phyloP scores from a whole-genome alignment of 2,797 vertebrate species.

The Champsocephalus esox region DNA sequence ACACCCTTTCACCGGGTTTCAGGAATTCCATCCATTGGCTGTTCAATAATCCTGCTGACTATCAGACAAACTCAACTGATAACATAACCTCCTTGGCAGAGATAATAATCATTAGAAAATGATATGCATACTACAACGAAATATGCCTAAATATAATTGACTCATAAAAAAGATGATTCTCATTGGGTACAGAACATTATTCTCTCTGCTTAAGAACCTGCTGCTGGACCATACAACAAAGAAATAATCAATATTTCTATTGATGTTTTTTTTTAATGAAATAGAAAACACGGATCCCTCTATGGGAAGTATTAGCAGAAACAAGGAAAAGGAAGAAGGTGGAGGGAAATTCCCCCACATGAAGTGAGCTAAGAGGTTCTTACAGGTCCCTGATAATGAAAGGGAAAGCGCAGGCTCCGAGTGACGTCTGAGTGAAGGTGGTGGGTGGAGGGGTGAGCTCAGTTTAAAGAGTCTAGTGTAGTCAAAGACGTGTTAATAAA shows the following conservation, averaged over 20 bases:
- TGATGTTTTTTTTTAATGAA: not conserved
- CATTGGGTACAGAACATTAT: not conserved
- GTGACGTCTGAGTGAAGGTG: slow-evolving; percentile 72
- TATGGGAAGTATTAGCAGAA: slow-evolving; percentile 13
- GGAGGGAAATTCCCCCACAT: slow-evolving; percentile 60
- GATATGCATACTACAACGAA: not conserved
- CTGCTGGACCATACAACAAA: not conserved
- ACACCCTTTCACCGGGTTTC: no score
- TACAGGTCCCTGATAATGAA: slow-evolving; percentile 73
- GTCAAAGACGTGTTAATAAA: slow-evolving; percentile 85
- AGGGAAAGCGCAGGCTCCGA: slow-evolving; percentile 53
- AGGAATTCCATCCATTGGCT: no score
- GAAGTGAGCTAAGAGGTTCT: slow-evolving; percentile 60
- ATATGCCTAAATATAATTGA: not conserved
- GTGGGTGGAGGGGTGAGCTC: slow-evolving; percentile 69
- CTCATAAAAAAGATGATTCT: not conserved
- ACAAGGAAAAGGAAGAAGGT: slow-evolving; percentile 28
- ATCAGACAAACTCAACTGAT: no score
- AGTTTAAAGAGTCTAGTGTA: slow-evolving; percentile 75
- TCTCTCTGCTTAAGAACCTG: slow-evolving; percentile 5
- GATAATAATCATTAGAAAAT: not conserved
- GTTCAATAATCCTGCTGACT: no score
- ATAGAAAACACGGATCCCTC: not conserved
- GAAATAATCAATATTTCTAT: not conserved
- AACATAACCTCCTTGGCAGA: no score